Percentiles rank a stretch among this genome's conserved stretches.
These are phyloP conservation scores for Phoxinus dragarum DNA, from an alignment of 2,797 vertebrate species.

Conservation along the genomic window DNA sequence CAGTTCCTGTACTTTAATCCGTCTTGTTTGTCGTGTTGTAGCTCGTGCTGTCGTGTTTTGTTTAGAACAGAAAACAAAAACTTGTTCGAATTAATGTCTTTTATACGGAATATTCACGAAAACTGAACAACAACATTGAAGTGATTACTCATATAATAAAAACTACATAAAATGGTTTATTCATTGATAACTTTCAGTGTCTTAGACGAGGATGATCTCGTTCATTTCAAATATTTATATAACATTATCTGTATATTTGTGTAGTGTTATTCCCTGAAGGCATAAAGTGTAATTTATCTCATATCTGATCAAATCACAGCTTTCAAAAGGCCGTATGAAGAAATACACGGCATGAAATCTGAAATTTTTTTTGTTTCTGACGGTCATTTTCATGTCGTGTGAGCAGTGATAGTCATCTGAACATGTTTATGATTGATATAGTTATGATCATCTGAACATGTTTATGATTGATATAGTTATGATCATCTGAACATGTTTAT, in stretches of 20 bases:
- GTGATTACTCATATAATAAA: neutral
- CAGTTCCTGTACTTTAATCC: neutral
- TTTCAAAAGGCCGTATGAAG: neutral
- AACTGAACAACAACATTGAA: neutral
- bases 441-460: neutral
- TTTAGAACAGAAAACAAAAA: neutral
- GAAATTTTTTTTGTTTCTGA: too few relatives aligned
- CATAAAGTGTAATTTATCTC: neutral
- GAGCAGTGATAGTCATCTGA: neutral
- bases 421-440: neutral
- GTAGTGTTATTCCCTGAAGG: neutral
- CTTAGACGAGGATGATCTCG: neutral
- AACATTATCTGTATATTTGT: neutral
- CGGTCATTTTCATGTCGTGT: neutral
- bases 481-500: too few relatives aligned
- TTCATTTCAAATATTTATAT: neutral
- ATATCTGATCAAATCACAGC: neutral
- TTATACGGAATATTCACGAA: neutral
- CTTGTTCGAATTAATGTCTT: neutral
- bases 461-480: too few relatives aligned
- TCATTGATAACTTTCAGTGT: neutral
- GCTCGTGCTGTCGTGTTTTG: neutral
- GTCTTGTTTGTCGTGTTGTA: neutral
- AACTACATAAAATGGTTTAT: too few relatives aligned
- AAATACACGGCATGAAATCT: neutral